phyloP scores from a whole-genome alignment of 2,113 vertebrate genomes.

The Orycteropus afer region DNA sequence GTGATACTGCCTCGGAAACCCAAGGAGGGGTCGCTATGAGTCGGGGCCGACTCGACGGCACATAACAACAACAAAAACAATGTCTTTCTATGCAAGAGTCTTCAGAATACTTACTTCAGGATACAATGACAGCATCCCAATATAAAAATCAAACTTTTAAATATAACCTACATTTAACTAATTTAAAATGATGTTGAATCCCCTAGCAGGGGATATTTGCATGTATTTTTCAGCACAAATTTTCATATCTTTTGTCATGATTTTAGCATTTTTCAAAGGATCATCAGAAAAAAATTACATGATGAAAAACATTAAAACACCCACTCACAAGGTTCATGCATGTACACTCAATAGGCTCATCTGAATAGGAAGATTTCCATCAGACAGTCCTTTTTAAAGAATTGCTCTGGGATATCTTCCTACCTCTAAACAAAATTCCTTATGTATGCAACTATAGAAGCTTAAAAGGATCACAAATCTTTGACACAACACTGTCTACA shows the following conservation, averaged over 20 bases:
- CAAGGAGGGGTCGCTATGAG: too few species aligned
- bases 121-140: neutral
- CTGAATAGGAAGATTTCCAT: neutral
- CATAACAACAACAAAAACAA: too few species aligned
- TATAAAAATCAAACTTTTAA: neutral
- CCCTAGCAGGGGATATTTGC: accelerated
- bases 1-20: too few species aligned
- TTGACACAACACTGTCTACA: neutral
- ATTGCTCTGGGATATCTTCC: neutral
- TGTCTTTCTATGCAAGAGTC: neutral
- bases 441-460: neutral
- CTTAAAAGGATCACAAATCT: neutral
- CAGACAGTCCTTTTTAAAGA: neutral
- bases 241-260: neutral
- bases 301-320: neutral
- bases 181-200: neutral
- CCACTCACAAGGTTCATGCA: neutral
- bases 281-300: neutral
- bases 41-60: too few species aligned
- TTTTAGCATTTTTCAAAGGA: neutral
- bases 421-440: neutral
- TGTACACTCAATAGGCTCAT: neutral
- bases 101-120: neutral
- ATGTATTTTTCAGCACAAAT: neutral
- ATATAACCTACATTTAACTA: neutral